These are phyloP conservation scores for Anadara kagoshimensis DNA, from an alignment of 1,140 invertebrate species.

Conservation along the genomic window DNA sequence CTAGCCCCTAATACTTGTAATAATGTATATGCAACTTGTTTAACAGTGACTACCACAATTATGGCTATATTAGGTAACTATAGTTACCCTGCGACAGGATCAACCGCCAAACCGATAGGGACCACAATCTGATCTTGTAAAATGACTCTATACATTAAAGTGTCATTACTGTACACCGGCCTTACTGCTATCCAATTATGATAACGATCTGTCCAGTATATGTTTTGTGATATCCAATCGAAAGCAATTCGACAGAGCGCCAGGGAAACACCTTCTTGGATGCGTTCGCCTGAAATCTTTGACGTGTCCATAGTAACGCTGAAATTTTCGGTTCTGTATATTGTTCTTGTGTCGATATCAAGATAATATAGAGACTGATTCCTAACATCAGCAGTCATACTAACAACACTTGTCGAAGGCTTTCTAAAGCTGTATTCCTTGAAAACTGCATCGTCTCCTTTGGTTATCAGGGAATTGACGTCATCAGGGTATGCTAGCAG, in stretches of 20 bases:
- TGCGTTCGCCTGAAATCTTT: not conserved
- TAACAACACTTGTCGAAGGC: conserved; percentile 6
- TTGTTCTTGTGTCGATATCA: conserved; percentile 7
- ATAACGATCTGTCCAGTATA: conserved; percentile 95
- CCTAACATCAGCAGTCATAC: conserved; percentile 13
- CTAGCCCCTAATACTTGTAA: not conserved
- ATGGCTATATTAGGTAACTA: not conserved
- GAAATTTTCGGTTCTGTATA: conserved; percentile 17
- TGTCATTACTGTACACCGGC: conserved; percentile 21
- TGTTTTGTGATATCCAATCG: conserved; percentile 93
- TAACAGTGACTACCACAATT: not conserved
- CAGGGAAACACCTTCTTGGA: conserved; percentile 19
- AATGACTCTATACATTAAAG: conserved; percentile 45
- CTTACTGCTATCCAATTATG: conserved; percentile 60
- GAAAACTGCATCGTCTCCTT: not conserved
- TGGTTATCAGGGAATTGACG: not conserved
- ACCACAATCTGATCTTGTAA: conserved; percentile 45
- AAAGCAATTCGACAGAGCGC: conserved; percentile 79
- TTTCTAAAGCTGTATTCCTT: conserved; percentile 7
- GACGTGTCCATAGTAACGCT: conserved; percentile 17
- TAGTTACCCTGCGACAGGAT: conserved; percentile 52
- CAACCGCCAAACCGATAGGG: conserved; percentile 51
- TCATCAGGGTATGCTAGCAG: conserved; percentile 7
- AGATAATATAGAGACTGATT: conserved; percentile 10
- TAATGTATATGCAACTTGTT: not conserved